Evolutionary conservation across 2,113 vertebrate genomes (phyloP), one percentile per base, ranked within the genome.

Genomic region (Pao palembangensis): DNA sequence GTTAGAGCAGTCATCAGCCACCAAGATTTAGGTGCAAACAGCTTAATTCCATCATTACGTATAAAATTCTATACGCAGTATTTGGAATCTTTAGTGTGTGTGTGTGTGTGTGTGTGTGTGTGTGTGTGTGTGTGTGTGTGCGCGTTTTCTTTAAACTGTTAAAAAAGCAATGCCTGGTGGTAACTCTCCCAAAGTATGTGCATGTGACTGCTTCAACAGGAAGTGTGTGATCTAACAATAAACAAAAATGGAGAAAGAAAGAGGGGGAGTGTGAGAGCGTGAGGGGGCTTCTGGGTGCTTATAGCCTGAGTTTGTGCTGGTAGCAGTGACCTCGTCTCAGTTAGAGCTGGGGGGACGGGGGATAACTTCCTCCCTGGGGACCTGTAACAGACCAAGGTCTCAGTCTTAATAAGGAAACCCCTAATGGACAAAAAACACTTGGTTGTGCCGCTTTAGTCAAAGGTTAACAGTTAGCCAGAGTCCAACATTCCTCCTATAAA

Each of bases 291-390:
- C 0, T 3, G 66, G 66, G 50, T 60, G 66, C 44, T 55, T 61
- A 65, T 72, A 75, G 79, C 53, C 68, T 54, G 44, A 55, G 65
- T 71, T 81, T 6, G 75, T 72, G 51, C 43, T 13, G 28, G 78
- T 51, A 70, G 72, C 70, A 62, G 51, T 76, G 84, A 81, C 75
- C 72, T 78, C 64, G 73, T 31, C 59, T 73, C 55, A 61, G 65
- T 79, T 62, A 60, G 59, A 72, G 48, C 73, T 76, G 82, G 86
- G 14, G 67, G 64, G n/a, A n/a, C n/a, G n/a, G n/a, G 83, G 70
- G 59, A 71, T 75, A 62, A 68, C 68, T 85, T 87, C 79, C 84
- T 84, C 81, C 69, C 69, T 34, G 17, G 70, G 64, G 84, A 38
- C 21, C 4, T 16, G 62, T 43, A 62, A 68, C 58, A 55, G 55